Evolutionary conservation across 2,113 vertebrate species (phyloP).

Genomic region (Australoheros scitulus): DNA sequence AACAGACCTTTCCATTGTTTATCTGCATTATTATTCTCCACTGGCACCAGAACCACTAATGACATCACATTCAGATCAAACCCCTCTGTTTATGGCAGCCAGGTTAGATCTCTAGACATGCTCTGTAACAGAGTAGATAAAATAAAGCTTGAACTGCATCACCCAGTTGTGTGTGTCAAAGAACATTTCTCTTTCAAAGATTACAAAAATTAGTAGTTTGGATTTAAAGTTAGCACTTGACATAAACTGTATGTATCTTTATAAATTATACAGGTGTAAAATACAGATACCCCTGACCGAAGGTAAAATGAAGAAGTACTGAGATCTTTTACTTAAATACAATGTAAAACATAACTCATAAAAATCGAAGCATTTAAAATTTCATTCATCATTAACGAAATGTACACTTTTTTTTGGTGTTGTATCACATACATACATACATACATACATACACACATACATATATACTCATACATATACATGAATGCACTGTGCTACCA

Average conservation of each 20-base stretch:
- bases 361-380: not conserved
- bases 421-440: not conserved
- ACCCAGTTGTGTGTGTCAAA: not conserved
- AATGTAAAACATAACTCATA: not conserved
- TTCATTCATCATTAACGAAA: not conserved
- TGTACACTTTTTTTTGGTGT: not conserved
- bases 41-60: constrained; percentile 47
- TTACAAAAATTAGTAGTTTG: not conserved
- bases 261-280: not conserved
- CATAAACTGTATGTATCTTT: not conserved
- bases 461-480: not conserved
- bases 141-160: constrained; percentile 22
- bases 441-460: not conserved
- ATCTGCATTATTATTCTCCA: constrained; percentile 53
- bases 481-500: too few relatives aligned
- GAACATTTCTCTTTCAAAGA: not conserved
- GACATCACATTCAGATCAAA: constrained; percentile 49
- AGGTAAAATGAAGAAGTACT: not conserved
- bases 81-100: constrained; percentile 23
- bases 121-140: constrained; percentile 5
- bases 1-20: constrained; percentile 48
- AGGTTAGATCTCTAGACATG: not conserved
- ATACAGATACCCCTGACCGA: not conserved
- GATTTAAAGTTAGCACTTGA: not conserved
- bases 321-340: not conserved